Percentiles rank a stretch among this genome's conserved stretches.
Evolutionary conservation across 2,113 vertebrate species (phyloP).

Genomic region (Pseudois nayaur): DNA sequence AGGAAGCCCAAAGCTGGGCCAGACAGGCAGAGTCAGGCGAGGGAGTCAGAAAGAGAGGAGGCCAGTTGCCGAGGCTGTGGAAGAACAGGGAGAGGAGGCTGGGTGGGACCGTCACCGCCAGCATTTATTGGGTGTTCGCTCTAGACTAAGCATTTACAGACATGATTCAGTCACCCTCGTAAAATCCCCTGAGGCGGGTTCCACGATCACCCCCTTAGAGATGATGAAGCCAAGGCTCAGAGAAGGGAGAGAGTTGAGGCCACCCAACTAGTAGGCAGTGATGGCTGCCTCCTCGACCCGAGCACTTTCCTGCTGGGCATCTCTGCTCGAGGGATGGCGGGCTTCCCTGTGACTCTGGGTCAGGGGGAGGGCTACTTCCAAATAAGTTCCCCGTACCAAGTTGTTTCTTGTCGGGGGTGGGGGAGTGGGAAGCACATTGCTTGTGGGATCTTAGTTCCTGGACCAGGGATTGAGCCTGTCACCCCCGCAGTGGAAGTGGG

Average conservation of each 20-base stretch:
- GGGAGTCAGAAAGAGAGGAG: background rate
- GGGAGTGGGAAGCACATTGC: background rate
- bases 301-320: background rate
- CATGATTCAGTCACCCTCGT: conserved; percentile 16
- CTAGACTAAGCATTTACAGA: background rate
- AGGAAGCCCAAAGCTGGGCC: background rate
- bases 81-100: conserved; percentile 19
- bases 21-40: background rate
- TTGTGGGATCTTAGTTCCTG: background rate
- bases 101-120: background rate
- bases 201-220: background rate
- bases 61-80: background rate
- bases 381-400: background rate
- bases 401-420: background rate
- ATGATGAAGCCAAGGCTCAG: background rate
- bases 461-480: background rate
- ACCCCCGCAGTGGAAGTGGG: background rate
- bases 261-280: background rate
- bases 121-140: conserved; percentile 6
- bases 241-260: background rate
- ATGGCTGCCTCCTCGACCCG: background rate
- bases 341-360: background rate
- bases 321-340: background rate
- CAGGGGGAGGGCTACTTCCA: background rate
- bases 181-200: background rate